Percentiles rank a stretch among this genome's conserved stretches.
These are phyloP conservation scores for Catharus ustulatus DNA, from an alignment of 2,797 vertebrate genomes.

Conservation along the genomic window DNA sequence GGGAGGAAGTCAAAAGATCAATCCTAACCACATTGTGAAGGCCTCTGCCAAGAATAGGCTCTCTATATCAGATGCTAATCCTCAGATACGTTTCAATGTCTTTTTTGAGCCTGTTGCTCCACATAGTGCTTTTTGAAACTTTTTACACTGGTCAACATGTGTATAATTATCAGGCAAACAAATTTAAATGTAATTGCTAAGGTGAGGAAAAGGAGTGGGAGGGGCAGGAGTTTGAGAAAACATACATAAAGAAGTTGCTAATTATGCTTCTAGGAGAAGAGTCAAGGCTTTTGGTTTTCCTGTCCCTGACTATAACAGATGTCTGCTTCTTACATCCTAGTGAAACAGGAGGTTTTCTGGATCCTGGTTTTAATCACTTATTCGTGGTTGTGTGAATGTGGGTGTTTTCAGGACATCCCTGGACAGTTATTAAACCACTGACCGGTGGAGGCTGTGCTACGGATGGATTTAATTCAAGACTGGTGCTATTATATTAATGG, in stretches of 20 bases:
- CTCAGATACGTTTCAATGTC: background rate
- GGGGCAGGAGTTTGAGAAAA: background rate
- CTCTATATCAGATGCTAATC: background rate
- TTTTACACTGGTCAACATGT: background rate
- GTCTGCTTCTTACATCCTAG: background rate
- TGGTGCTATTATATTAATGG: slow-evolving; percentile 84
- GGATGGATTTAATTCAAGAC: slow-evolving; percentile 78
- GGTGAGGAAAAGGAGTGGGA: background rate
- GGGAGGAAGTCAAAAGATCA: background rate
- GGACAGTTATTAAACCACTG: slow-evolving; percentile 78
- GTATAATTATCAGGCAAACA: background rate
- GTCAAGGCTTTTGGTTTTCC: background rate
- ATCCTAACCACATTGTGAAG: background rate
- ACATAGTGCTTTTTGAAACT: background rate
- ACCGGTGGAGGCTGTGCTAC: slow-evolving; percentile 72
- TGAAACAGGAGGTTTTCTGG: slow-evolving; percentile 20
- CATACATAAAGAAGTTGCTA: background rate
- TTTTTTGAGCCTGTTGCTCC: background rate
- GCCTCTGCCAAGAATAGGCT: background rate
- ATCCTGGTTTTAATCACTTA: slow-evolving; percentile 54
- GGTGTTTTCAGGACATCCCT: slow-evolving; percentile 71
- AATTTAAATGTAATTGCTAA: background rate
- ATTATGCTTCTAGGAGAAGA: background rate
- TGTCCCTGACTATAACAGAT: background rate
- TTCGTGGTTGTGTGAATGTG: slow-evolving; percentile 66